Base-by-base conservation (phyloP, 1,140 invertebrate genomes). In the Pseudomyrmex dendroicus region DNA sequence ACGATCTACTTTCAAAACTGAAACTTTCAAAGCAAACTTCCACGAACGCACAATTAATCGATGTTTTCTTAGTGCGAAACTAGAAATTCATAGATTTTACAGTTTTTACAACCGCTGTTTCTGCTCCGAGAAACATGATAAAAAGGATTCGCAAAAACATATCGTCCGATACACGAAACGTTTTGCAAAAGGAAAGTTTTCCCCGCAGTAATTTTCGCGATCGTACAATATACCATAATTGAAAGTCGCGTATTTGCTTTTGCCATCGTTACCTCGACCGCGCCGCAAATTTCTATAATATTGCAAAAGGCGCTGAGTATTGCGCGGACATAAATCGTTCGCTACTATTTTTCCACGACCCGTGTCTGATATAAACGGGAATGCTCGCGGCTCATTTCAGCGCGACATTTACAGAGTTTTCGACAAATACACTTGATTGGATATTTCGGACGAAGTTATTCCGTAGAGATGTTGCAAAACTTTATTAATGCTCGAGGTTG, bases 211-310 rank as follows among this genome's bases (percentile, higher is more conserved):
- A 77, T 77, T 77, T 68, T 8, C 63, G 20, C 63, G 63, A 77
- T 77, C 64, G 73, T 54, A 46, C 74, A 77, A 68, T 77, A 68
- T 13, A 70, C 76, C 54, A 78, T 78, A 78, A 78, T 68, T 77
- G 74, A 50, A 67, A 77, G 74, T 77, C 63, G 73, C 73, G 35
- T 77, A 77, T 77, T 77, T 68, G 63, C 61, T 76, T 63, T 54
- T n/a, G 61, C 48, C 44, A 22, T 72, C 25, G 68, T 35, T 73
- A 57, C 70, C 25, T 59, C 15, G 13, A 13, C 48, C 17, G 73
- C 15, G 44, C 44, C 48, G 17, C 74, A 67, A 56, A 77, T 77
- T 77, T 50, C 74, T 77, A 68, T 77, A 68, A 77, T 68, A 68
- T 77, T 56, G 25, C 62, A 66, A 64, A 76, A 77, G 62, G n/a